phyloP scores from a whole-genome alignment of 2,888 invertebrate genomes.

The Dyspetes luteomarginatus region DNA sequence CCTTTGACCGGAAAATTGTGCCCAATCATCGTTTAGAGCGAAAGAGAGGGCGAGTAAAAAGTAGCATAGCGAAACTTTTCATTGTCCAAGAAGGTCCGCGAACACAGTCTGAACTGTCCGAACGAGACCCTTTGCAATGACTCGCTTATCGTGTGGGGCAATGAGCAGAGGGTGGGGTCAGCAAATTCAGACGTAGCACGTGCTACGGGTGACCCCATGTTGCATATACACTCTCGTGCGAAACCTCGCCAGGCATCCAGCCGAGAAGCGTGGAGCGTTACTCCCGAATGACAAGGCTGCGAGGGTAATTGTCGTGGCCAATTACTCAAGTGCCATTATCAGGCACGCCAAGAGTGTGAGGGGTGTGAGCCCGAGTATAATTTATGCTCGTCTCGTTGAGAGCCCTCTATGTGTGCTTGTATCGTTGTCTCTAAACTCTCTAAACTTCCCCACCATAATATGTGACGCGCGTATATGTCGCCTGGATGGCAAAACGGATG shows the following conservation, averaged over 20 bases:
- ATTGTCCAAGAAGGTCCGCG: slow-evolving; percentile 20
- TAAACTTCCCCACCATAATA: background rate
- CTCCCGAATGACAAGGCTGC: slow-evolving; percentile 55
- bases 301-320: slow-evolving; percentile 61
- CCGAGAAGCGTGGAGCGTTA: slow-evolving; percentile 16
- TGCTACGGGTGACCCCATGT: background rate
- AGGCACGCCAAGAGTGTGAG: background rate
- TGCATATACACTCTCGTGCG: slow-evolving; percentile 10
- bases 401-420: slow-evolving; percentile 5
- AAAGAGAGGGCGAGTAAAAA: background rate
- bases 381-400: slow-evolving; percentile 49
- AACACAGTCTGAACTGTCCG: slow-evolving; percentile 11
- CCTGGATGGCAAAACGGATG: background rate
- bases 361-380: slow-evolving; percentile 25
- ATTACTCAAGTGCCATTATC: slow-evolving; percentile 62
- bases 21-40: background rate
- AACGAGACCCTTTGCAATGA: slow-evolving; percentile 56
- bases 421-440: slow-evolving; percentile 16
- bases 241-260: slow-evolving; percentile 22
- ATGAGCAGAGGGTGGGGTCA: slow-evolving; percentile 42
- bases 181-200: slow-evolving; percentile 55
- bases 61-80: background rate
- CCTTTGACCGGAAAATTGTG: no score
- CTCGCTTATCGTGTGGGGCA: background rate
- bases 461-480: background rate